Conservation (phyloP, 2,113 vertebrate genomes). For the cat (Felis catus) region DNA sequence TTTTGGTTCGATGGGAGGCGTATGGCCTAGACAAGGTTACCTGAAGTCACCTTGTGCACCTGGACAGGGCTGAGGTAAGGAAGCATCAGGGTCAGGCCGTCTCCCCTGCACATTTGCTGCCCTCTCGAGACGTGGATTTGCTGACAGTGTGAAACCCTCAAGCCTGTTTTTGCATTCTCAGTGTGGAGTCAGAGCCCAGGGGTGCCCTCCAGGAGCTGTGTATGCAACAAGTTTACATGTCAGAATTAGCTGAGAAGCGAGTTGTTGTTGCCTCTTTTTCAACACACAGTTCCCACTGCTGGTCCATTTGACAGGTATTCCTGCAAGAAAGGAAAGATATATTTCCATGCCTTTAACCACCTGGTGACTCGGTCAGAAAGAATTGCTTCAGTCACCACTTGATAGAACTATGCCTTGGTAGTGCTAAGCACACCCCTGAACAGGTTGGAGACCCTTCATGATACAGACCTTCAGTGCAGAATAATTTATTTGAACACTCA, state of each 20-base stretch:
- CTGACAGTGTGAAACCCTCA: background rate
- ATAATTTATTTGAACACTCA: background rate
- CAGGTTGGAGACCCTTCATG: background rate
- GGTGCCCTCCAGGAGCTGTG: background rate
- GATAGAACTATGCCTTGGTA: background rate
- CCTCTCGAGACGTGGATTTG: background rate
- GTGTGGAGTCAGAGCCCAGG: background rate
- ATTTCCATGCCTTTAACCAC: background rate
- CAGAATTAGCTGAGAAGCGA: background rate
- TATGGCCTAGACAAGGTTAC: background rate
- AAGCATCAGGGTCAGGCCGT: rapidly evolving
- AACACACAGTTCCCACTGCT: background rate
- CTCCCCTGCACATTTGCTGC: rapidly evolving
- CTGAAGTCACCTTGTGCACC: background rate
- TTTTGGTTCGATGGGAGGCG: no score
- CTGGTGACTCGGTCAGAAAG: background rate
- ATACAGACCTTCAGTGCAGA: background rate
- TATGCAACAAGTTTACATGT: background rate
- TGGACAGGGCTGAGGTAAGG: background rate
- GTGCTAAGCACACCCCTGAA: background rate
- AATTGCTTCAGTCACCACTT: background rate
- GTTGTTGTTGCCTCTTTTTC: background rate
- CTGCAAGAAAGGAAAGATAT: background rate
- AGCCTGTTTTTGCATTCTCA: background rate
- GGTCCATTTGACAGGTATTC: background rate